Evolutionary conservation across 2,888 invertebrate genomes (phyloP).

Genomic region (Nomada ferruginata): DNA sequence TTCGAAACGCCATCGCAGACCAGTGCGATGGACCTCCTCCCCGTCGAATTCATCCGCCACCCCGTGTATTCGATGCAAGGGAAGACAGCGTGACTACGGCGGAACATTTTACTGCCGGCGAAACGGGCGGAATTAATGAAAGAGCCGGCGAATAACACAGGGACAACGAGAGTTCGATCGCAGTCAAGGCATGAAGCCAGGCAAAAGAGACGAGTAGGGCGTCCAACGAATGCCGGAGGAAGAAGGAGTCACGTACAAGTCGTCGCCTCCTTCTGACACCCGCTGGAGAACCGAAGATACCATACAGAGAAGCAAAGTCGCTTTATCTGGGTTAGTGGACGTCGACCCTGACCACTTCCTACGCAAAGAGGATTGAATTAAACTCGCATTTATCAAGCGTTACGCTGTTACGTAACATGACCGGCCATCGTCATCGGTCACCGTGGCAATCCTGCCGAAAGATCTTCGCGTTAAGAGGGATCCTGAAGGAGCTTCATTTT

Average conservation of each 20-base stretch:
- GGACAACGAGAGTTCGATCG: constrained; percentile 52
- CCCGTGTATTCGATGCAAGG: background rate
- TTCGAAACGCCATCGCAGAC: background rate
- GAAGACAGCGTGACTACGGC: background rate
- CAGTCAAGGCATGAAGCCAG: constrained; percentile 56
- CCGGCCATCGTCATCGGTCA: constrained; percentile 22
- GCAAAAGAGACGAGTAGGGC: constrained; percentile 59
- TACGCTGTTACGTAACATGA: constrained; percentile 53
- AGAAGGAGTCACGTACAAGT: constrained; percentile 42
- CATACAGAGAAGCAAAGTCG: constrained; percentile 73
- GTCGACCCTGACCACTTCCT: constrained; percentile 74
- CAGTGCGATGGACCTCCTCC: background rate
- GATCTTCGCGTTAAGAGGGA: background rate
- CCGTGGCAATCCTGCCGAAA: constrained; percentile 22
- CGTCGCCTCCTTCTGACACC: constrained; percentile 64
- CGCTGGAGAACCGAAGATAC: constrained; percentile 72
- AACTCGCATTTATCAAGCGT: constrained; percentile 71
- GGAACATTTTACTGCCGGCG: constrained; percentile 10
- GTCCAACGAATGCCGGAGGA: constrained; percentile 29
- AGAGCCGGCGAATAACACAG: constrained; percentile 32
- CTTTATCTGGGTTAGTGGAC: constrained; percentile 77
- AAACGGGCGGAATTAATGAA: constrained; percentile 43
- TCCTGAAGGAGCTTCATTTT: constrained; percentile 32
- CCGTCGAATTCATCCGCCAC: background rate
- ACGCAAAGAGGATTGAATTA: constrained; percentile 74